Base-by-base conservation (phyloP, 2,888 invertebrate species). In the Nemotelus pantherinus region DNA sequence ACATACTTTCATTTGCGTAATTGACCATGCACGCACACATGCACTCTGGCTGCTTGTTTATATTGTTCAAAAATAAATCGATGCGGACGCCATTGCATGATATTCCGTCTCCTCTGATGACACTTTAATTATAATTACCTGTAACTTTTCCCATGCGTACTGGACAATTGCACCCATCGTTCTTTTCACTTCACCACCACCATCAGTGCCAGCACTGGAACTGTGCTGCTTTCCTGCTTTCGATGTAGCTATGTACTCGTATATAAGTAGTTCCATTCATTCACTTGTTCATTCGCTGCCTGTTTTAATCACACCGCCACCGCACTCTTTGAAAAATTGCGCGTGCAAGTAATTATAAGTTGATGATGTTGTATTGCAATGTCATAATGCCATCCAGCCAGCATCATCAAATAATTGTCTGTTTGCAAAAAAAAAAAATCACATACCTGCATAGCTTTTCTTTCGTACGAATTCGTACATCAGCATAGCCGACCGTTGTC, bases 41-140 rank as follows among this genome's bases (percentile, higher is more conserved):
- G 63, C 63, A 63, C 63, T 63, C 4, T 63, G 3, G 4, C 63
- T 5, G 41, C 43, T 25, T 9, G 58, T 58, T n/a, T 58, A 25
- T 58, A n/a, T 10, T 58, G 58, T 58, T 58, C 25, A n/a, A 5
- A n/a, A 9, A 58, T 10, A 58, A n/a, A 58, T 41, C 10, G n/a
- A 57, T 63, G 5, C 63, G 5, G 63, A 43, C 63, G 63, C 25
- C 63, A 63, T 63, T 43, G 55, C 55, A 43, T 53, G 70, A 70
- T 55, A 70, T 50, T 55, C 53, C 55, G 25, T 47, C 65, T 25
- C 63, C 57, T 60, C 48, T 74, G 74, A 74, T 74, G 63, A 63
- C 74, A 74, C 74, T 74, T 72, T 74, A 74, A 60, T 74, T 72
- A 72, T 63, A 74, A 74, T 74, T 74, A 74, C 60, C 63, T 74